A percentile compares a stretch with the other conserved stretches of the same genome.
phyloP scores from a whole-genome alignment of 2,888 invertebrate species.

The Drosophila lutescens region DNA sequence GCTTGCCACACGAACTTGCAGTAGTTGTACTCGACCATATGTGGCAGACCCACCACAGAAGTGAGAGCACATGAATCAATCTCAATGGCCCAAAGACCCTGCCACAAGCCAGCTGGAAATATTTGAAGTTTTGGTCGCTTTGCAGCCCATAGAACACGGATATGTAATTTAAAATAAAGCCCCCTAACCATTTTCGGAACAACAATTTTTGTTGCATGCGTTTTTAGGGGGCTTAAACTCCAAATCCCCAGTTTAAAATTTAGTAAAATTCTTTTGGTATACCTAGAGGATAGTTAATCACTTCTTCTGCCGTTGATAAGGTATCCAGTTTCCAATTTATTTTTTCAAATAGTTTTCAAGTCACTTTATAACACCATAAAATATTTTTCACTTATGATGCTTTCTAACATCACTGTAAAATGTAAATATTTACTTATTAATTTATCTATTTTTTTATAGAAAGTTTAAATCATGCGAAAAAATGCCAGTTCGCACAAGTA shows the following conservation, averaged over 20 bases:
- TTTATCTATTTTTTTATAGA: background rate
- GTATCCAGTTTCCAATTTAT: background rate
- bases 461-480: background rate
- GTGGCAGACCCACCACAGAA: constrained; percentile 24
- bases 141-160: background rate
- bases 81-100: constrained; percentile 15
- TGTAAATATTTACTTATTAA: background rate
- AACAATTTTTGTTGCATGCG: too few relatives aligned
- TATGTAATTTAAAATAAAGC: background rate
- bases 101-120: constrained; percentile 31
- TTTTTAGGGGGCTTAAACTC: too few relatives aligned
- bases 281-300: background rate
- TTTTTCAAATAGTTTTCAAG: background rate
- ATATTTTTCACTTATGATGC: background rate
- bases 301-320: background rate
- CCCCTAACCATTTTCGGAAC: too few relatives aligned
- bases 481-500: background rate
- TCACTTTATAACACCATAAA: background rate
- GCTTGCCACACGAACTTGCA: constrained; percentile 30
- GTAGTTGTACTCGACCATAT: background rate
- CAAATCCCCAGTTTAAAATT: too few relatives aligned
- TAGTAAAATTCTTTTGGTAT: too few relatives aligned
- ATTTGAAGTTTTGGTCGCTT: constrained; percentile 5
- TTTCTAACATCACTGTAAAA: background rate
- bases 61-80: constrained; percentile 57